These are phyloP conservation scores for Danio tinwini DNA, from an alignment of 2,797 vertebrate species.

Conservation along the genomic window DNA sequence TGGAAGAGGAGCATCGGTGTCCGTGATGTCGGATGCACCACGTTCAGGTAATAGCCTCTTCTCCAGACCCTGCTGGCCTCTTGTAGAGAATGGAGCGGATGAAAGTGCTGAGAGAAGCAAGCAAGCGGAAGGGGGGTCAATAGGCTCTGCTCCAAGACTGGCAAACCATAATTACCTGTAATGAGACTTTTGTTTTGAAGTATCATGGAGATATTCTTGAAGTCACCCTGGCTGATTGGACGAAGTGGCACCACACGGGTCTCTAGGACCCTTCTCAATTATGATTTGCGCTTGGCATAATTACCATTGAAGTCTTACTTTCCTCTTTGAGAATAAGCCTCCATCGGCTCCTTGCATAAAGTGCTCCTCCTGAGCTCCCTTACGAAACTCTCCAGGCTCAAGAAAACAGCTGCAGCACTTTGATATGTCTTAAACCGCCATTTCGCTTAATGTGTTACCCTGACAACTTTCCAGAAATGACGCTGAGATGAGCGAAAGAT, in stretches of 20 bases:
- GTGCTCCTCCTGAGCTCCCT: slow-evolving; percentile 80
- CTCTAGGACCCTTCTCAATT: slow-evolving; percentile 75
- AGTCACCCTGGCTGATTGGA: slow-evolving; percentile 83
- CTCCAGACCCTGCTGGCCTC: slow-evolving; percentile 53
- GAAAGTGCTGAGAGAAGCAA: slow-evolving; percentile 69
- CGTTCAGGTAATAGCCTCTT: slow-evolving; percentile 77
- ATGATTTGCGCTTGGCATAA: slow-evolving; percentile 89
- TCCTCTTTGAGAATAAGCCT: slow-evolving; percentile 77
- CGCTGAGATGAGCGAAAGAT: slow-evolving; percentile 31
- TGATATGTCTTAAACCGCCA: slow-evolving; percentile 80
- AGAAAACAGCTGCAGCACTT: slow-evolving; percentile 89
- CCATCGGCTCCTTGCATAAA: slow-evolving; percentile 79
- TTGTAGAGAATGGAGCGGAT: slow-evolving; percentile 73
- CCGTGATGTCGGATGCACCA: slow-evolving; percentile 73
- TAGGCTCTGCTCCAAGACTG: slow-evolving; percentile 79
- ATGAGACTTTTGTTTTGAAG: slow-evolving; percentile 95
- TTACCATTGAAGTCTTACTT: slow-evolving; percentile 97
- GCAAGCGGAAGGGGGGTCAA: slow-evolving; percentile 67
- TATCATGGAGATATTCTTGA: slow-evolving; percentile 93
- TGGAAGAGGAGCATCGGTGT: slow-evolving; percentile 76
- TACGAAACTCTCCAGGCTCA: slow-evolving; percentile 69
- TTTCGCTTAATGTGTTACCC: slow-evolving; percentile 82
- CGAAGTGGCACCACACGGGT: slow-evolving; percentile 71
- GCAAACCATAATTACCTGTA: slow-evolving; percentile 93
- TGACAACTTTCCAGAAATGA: slow-evolving; percentile 76